Percentiles rank a stretch among this genome's conserved stretches.
Conservation (phyloP, 64 coral and sea anemone genomes). For the Cladopsammia gracilis region DNA sequence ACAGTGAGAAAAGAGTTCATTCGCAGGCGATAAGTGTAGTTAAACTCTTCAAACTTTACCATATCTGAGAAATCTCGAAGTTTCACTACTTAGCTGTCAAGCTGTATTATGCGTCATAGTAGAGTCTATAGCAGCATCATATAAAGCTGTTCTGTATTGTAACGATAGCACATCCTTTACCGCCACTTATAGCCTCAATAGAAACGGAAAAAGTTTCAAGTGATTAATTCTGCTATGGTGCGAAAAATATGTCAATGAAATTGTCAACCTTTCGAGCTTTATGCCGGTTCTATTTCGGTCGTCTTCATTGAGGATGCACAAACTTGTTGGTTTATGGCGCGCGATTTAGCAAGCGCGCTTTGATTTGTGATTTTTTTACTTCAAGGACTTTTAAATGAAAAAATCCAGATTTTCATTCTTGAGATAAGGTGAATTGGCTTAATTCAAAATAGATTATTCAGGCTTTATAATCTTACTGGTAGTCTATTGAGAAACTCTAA, state of each 20-base stretch:
- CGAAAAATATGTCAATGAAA: constrained; percentile 63
- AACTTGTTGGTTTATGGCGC: background rate
- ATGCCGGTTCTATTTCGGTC: background rate
- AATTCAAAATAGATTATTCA: constrained; percentile 55
- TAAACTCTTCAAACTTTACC: constrained; percentile 35
- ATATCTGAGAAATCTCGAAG: constrained; percentile 47
- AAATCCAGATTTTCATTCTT: constrained; percentile 45
- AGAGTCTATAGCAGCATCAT: constrained; percentile 7
- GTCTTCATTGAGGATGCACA: background rate
- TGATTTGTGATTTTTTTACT: constrained; percentile 15
- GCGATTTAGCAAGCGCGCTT: background rate
- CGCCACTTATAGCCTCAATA: constrained; percentile 57
- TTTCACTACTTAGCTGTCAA: constrained; percentile 27
- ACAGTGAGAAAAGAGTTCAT: background rate
- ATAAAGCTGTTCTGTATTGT: constrained; percentile 36
- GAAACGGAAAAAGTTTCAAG: constrained; percentile 62
- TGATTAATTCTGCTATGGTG: constrained; percentile 63
- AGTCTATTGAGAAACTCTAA: constrained; percentile 42
- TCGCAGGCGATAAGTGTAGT: background rate
- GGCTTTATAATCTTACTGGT: constrained; percentile 33
- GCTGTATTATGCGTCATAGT: constrained; percentile 25
- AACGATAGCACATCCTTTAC: constrained; percentile 31
- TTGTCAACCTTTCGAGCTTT: constrained; percentile 36
- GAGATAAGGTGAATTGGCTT: constrained; percentile 48
- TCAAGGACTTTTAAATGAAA: constrained; percentile 54